Evolutionary conservation across 2,113 vertebrate genomes (phyloP), one percentile per base, ranked within the genome.

Genomic region (Callaeas wilsoni): DNA sequence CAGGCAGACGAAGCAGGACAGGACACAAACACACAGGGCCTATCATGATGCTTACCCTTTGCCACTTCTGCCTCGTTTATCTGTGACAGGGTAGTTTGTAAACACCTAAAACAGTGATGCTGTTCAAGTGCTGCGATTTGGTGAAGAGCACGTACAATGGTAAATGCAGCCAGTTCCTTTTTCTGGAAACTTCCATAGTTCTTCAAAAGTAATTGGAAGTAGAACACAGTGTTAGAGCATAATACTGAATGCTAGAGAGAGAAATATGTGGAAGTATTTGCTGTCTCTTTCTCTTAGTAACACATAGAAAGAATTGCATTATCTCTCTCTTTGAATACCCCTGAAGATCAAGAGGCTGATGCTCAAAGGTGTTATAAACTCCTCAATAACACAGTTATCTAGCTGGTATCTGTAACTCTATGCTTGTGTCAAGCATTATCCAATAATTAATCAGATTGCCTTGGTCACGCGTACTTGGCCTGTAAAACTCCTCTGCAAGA

Each of bases 371-470:
- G 87, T 96, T 93, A 96, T 67, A 97, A 95, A 97, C 96, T 97
- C 89, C 65, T 92, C 90, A 65, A 46, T 53, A 91, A 75, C 23
- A 35, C 32, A 52, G 55, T 86, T 92, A 94, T 89, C 91, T 91
- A 84, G 91, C 86, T 78, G 27, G 73, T 95, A 52, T 83, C 74
- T 92, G 69, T 67, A 96, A 94, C 91, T 94, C 84, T 89, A 50
- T 76, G 8, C 3, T 81, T 82, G 92, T 93, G 96, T 94, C 44
- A 14, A 96, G 95, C 95, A 19, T 96, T 97, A 94, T 80, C 96
- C 92, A 96, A 94, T 95, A 97, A 95, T 97, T 97, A 97, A 97
- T 97, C 93, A 94, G 92, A 95, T 86, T 92, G 93, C 83, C 80
- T 95, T 89, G 86, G 76, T 96, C 93, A 85, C 56, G 32, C 12